Evolutionary conservation across 1,140 invertebrate species (phyloP), one percentile per base, ranked within the genome.

Genomic region (Stegodyphus dumicola): DNA sequence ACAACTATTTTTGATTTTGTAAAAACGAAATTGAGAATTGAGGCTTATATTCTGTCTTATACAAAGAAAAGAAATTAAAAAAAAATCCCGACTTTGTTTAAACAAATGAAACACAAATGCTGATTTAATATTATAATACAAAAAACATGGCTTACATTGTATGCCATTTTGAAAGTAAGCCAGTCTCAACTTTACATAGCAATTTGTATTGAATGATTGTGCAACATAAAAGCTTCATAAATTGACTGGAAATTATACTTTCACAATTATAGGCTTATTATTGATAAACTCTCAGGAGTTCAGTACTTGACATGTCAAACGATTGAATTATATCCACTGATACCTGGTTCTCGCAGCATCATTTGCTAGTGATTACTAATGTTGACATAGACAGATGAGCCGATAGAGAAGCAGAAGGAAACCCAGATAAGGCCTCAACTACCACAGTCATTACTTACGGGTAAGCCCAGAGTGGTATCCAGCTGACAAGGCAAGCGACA

Each of bases 381-480:
- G 78, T 69, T 76, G 74, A 76, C 74, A 76, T 60, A 76, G 74
- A 76, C 52, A 54, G 74, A 76, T 76, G 74, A 80, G 66, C 15
- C 77, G 77, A 80, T 80, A 56, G 52, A 80, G 77, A 70, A 79
- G 77, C 65, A 67, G 65, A 67, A 67, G 65, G 65, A 48, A 64
- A 80, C 51, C 78, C 69, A 71, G 78, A 81, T 81, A 81, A 81
- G 70, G 78, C 78, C 78, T 64, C 69, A 53, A 18, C 78, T 56
- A 52, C 78, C 78, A 81, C 78, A 81, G 64, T 65, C 78, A 81
- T 81, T 81, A 81, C 78, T 73, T 81, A 81, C 67, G 54, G 78
- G 48, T 54, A 69, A 69, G 65, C 65, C 51, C 53, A 15, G 78
- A 76, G 74, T 76, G 74, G 74, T 76, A 76, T 54, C 74, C 74